Base-by-base conservation (phyloP, 2,888 invertebrate genomes). In the Horisme vitalbata region DNA sequence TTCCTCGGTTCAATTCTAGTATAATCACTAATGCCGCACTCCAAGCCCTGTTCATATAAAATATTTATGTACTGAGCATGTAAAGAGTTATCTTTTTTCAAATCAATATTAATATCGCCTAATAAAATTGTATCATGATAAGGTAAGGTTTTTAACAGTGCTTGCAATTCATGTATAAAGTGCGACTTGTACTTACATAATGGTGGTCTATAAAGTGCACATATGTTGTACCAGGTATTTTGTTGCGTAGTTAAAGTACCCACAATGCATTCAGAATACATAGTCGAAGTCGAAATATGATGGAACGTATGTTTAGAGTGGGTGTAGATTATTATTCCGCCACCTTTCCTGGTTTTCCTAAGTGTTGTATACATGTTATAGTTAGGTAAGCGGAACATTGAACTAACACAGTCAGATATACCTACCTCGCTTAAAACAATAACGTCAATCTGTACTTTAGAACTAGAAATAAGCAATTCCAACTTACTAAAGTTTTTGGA, bases 401-500 rank as follows among this genome's bases (percentile, higher is more conserved):
- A 36, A 11, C 15, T 27, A 1, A 36, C 27, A 27, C 27, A 14
- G 9, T 36, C 27, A 3, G 32, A 41, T 27, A 41, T 41, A 24
- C 33, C 33, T 1, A 24, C 41, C 14, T 41, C 39, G n/a, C 33
- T 41, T 2, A 33, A n/a, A 8, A 27, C 20, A 20, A 41, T n/a
- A 3, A 33, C 27, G 7, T 41, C 33, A 7, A 41, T 33, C 11
- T 11, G n/a, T 26, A 26, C 24, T n/a, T 12, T 18, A 4, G 27
- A 27, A 7, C 11, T 11, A 13, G 6, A 11, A n/a, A 33, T 2
- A 4, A 41, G 14, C 15, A 26, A n/a, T 41, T 41, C 41, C 5
- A 41, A 3, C 20, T 41, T 41, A 9, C 27, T 23, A 8, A 41
- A 41, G 13, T 41, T 32, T 41, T 41, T 33, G 6, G 15, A 13